Evolutionary conservation across 1,140 invertebrate genomes (phyloP).

Genomic region (Drosophila grimshawi): DNA sequence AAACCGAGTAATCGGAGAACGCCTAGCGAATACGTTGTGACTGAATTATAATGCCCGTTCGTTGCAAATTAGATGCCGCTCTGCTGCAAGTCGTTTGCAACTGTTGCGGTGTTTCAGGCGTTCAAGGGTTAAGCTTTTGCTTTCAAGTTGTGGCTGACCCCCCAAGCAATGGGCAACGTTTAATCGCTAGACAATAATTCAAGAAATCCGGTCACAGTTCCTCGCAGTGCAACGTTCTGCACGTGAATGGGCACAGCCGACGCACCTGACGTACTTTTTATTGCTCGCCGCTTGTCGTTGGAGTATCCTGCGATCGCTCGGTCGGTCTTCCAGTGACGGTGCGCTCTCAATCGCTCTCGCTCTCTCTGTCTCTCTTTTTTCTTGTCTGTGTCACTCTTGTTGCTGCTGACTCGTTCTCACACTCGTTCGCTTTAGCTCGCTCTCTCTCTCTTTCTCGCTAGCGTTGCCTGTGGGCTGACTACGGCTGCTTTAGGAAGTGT

Average conservation of each 20-base stretch:
- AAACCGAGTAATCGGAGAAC: slow-evolving; percentile 76
- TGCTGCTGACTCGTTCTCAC: slow-evolving; percentile 26
- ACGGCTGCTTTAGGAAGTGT: slow-evolving; percentile 94
- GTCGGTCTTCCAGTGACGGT: slow-evolving; percentile 46
- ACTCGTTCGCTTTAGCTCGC: slow-evolving; percentile 34
- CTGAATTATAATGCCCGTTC: slow-evolving; percentile 75
- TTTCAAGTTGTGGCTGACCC: neutral
- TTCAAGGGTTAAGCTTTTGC: neutral
- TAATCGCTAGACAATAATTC: neutral
- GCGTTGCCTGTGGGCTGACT: slow-evolving; percentile 81
- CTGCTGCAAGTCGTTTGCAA: slow-evolving; percentile 41
- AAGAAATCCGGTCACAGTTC: slow-evolving; percentile 13
- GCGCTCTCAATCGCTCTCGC: slow-evolving; percentile 22
- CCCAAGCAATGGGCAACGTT: slow-evolving; percentile 7
- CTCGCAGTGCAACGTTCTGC: slow-evolving; percentile 42
- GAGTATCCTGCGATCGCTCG: slow-evolving; percentile 67
- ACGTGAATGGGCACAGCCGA: slow-evolving; percentile 45
- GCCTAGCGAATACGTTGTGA: slow-evolving; percentile 84
- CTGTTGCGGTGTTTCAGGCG: slow-evolving; percentile 35
- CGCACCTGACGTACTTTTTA: slow-evolving; percentile 62
- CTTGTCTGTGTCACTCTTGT: slow-evolving; percentile 9
- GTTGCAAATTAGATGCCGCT: slow-evolving; percentile 62
- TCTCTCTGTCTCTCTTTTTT: slow-evolving; percentile 21
- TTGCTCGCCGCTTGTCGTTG: slow-evolving; percentile 26
- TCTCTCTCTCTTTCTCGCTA: slow-evolving; percentile 24